phyloP scores from a whole-genome alignment of 1,140 invertebrate genomes.

The Episyrphus balteatus region DNA sequence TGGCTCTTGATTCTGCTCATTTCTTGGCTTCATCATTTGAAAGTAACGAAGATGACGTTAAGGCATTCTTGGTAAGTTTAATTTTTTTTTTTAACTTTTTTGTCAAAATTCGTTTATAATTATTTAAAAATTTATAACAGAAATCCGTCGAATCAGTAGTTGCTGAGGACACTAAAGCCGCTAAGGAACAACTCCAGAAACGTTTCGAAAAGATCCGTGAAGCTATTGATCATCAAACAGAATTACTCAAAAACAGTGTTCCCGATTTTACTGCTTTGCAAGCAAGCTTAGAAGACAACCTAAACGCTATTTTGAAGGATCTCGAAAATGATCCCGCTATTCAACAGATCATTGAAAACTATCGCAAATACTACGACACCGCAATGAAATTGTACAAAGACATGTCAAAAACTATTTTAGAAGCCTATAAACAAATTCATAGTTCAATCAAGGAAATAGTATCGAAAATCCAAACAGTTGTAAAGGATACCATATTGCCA shows the following conservation, averaged over 20 bases:
- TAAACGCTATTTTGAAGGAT: constrained; percentile 50
- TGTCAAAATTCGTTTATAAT: background rate
- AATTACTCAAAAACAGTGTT: constrained; percentile 43
- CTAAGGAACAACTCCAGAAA: constrained; percentile 35
- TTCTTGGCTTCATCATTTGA: constrained; percentile 55
- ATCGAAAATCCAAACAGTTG: constrained; percentile 43
- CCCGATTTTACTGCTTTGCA: constrained; percentile 49
- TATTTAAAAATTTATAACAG: constrained; percentile 13
- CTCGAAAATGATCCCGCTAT: constrained; percentile 52
- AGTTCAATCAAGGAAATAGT: constrained; percentile 20
- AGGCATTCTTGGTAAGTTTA: constrained; percentile 42
- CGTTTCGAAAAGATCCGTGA: constrained; percentile 28
- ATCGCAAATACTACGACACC: constrained; percentile 27
- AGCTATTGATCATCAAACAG: constrained; percentile 34
- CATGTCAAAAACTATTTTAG: constrained; percentile 38
- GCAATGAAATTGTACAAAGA: constrained; percentile 39
- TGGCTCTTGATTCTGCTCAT: constrained; percentile 53
- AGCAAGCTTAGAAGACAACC: constrained; percentile 46
- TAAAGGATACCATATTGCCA: constrained; percentile 42
- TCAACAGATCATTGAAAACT: constrained; percentile 49
- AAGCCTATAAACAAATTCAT: constrained; percentile 39
- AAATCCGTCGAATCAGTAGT: constrained; percentile 16
- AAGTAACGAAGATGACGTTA: constrained; percentile 50
- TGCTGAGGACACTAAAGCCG: constrained; percentile 30
- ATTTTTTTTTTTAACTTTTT: background rate